Conservation (phyloP, 2,797 vertebrate species). For the Carcharodon carcharias region DNA sequence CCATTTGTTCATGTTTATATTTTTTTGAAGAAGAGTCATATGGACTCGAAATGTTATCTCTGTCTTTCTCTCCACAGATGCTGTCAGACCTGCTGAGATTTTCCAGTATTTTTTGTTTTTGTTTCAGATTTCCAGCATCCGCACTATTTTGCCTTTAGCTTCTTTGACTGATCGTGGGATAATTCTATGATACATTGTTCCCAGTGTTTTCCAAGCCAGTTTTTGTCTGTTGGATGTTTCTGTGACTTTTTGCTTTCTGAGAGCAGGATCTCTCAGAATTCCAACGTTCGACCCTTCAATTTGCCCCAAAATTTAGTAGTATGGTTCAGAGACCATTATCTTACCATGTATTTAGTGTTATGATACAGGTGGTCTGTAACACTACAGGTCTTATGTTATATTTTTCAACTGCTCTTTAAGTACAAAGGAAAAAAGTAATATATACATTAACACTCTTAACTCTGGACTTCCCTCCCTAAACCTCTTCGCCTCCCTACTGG, state of each 20-base stretch:
- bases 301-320: neutral
- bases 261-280: neutral
- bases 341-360: neutral
- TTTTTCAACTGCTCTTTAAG: neutral
- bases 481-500: neutral
- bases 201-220: neutral
- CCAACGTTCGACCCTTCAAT: neutral
- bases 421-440: neutral
- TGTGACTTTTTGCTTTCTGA: neutral
- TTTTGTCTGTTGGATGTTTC: neutral
- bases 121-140: too few species aligned
- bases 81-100: too few species aligned
- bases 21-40: neutral
- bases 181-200: neutral
- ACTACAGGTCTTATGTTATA: neutral
- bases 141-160: neutral
- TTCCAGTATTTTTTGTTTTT: too few species aligned
- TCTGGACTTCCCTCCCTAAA: neutral
- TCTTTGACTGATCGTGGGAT: neutral
- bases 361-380: neutral
- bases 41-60: too few species aligned
- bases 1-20: neutral
- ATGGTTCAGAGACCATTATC: neutral
- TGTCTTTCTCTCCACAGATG: too few species aligned
- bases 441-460: neutral